A percentile compares a stretch with the other conserved stretches of the same genome.
phyloP scores from a whole-genome alignment of 2,113 vertebrate species.

The Saguinus imperator region DNA sequence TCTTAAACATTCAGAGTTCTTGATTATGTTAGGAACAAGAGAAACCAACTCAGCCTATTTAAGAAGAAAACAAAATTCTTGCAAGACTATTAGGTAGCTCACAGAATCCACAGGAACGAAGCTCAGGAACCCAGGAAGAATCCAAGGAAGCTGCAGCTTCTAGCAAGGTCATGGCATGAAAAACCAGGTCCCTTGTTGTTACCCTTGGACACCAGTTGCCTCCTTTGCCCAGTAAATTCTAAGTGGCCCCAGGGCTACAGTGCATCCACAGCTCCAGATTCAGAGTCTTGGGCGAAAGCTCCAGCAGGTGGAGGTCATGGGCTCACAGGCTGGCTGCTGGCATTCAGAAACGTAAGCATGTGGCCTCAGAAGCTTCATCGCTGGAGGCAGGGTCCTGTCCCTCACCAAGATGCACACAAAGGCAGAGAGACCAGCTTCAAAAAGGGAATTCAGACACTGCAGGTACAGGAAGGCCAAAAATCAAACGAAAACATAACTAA shows the following conservation, averaged over 20 bases:
- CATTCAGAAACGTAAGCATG: background rate
- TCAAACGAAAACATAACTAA: background rate
- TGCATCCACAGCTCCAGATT: background rate
- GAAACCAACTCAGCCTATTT: background rate
- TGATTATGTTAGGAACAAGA: background rate
- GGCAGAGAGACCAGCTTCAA: background rate
- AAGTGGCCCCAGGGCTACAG: background rate
- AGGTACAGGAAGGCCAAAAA: background rate
- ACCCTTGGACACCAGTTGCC: background rate
- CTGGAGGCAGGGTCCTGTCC: background rate
- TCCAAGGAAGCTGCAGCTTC: background rate
- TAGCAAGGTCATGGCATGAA: background rate
- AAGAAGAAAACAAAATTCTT: conserved; percentile 16
- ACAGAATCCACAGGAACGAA: background rate
- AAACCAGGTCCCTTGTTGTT: background rate
- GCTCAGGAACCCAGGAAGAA: background rate
- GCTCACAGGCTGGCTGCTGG: background rate
- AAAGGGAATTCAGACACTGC: background rate
- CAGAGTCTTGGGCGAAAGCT: background rate
- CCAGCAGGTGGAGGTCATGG: rapidly evolving
- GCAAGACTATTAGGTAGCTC: background rate
- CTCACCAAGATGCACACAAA: background rate
- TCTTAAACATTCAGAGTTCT: background rate
- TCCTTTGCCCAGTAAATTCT: background rate
- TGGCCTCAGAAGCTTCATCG: background rate